Evolutionary conservation across 2,113 vertebrate species (phyloP).

Genomic region (Xenopus borealis): DNA sequence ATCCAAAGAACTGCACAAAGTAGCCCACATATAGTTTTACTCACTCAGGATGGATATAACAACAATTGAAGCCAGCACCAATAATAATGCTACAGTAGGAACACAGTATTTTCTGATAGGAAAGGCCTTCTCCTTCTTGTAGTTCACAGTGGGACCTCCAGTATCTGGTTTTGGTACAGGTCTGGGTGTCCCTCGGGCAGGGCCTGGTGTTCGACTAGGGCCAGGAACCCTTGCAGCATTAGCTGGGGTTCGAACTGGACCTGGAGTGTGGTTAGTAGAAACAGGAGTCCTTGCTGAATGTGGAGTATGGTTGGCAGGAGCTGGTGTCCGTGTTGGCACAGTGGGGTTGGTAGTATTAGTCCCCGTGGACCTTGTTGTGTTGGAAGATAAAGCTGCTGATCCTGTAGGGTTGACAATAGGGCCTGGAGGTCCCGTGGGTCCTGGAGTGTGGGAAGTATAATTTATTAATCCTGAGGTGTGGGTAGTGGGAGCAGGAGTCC

Average conservation of each 20-base stretch:
- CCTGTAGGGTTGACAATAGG: background rate
- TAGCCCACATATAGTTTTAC: background rate
- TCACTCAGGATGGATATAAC: conserved; percentile 55
- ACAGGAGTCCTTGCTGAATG: background rate
- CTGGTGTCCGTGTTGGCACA: background rate
- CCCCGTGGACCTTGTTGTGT: background rate
- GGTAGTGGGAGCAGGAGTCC: too few species aligned
- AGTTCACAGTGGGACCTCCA: background rate
- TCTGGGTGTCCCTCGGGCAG: conserved; percentile 20
- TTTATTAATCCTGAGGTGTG: background rate
- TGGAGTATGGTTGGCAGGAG: background rate
- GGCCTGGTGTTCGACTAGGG: conserved; percentile 13
- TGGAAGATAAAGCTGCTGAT: background rate
- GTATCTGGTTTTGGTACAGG: background rate
- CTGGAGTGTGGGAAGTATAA: background rate
- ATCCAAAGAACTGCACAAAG: too few species aligned
- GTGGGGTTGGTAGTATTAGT: background rate
- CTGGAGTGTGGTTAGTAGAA: background rate
- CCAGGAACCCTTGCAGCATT: conserved; percentile 1
- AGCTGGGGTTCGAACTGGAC: conserved; percentile 1
- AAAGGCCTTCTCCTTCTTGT: conserved; percentile 20
- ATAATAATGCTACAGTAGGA: conserved; percentile 48
- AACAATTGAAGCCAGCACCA: conserved; percentile 52
- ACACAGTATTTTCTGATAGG: conserved; percentile 55
- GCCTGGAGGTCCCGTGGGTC: background rate